Base-by-base conservation (phyloP, 2,797 vertebrate genomes). In the Crenichthys baileyi region DNA sequence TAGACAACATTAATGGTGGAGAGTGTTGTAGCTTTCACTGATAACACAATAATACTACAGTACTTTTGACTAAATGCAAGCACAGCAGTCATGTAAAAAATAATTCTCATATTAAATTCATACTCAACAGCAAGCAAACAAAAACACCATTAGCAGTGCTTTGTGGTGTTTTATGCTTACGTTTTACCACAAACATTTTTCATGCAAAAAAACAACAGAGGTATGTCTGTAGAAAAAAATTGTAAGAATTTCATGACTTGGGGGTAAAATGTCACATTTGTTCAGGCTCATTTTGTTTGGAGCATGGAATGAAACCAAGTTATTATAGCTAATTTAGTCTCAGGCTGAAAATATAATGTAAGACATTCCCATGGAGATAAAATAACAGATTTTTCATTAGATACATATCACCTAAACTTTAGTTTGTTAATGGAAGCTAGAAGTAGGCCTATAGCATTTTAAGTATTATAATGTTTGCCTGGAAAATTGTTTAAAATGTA, bases 241-340 rank as follows among this genome's bases (percentile, higher is more conserved):
- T 22, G 31, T 22, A 24, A 41, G 3, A 39, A 12, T 67, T 5
- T 22, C 22, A 67, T 44, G 4, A 68, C 41, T 68, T 44, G 39
- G 22, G 31, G 39, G 39, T 68, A 20, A 41, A 24, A 20, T 68
- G 39, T 20, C 60, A 44, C 16, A 36, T 81, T 78, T 85, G 61
- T 24, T 74, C 68, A 58, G 60, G 75, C 60, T 72, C 65, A 58
- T 84, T 31, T 70, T 39, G 36, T 72, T 76, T 1, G 22, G 15
- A 20, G 56, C 24, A 29, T 60, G 51, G 46, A 55, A 36, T 36
- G 48, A 51, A 75, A 77, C 58, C 67, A 67, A 55, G 58, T 82
- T 65, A 72, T 82, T 70, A 79, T 58, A 65, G 24, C 56, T 46
- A 24, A 81, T 81, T 78, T 78, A 6, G 76, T 78, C 67, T 78